phyloP scores from a whole-genome alignment of 2,888 invertebrate genomes.

The Phortica okadai region DNA sequence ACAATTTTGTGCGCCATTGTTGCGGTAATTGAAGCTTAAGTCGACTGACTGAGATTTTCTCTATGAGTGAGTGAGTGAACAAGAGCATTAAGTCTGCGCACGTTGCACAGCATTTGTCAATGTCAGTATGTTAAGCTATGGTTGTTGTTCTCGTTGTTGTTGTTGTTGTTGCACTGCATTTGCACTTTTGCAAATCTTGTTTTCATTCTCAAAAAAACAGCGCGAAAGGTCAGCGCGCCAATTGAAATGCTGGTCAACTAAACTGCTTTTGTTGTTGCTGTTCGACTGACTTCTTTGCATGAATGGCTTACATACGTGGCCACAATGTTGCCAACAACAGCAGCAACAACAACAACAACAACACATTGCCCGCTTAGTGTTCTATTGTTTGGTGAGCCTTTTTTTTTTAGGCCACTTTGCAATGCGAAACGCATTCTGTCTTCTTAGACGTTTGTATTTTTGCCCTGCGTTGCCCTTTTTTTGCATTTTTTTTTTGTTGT shows the following conservation, averaged over 20 bases:
- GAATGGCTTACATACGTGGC: not conserved
- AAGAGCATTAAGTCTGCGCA: conserved; percentile 52
- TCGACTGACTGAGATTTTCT: not conserved
- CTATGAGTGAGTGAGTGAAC: conserved; percentile 11
- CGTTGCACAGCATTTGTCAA: conserved; percentile 55
- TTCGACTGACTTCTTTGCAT: not conserved
- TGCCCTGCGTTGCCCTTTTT: not conserved
- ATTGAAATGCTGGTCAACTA: conserved; percentile 4
- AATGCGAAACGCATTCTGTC: conserved; percentile 5
- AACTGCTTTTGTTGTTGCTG: not conserved
- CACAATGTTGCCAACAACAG: too few species aligned
- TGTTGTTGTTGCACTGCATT: not conserved
- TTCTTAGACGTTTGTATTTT: not conserved
- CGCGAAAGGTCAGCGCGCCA: conserved; percentile 4
- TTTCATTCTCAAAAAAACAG: not conserved
- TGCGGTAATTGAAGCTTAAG: conserved; percentile 33
- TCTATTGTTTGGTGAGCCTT: not conserved
- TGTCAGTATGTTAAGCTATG: conserved; percentile 42
- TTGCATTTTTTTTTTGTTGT: not conserved
- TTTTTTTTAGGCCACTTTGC: not conserved
- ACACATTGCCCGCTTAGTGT: too few species aligned
- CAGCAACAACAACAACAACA: too few species aligned
- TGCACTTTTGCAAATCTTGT: conserved; percentile 3
- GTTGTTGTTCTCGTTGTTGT: not conserved
- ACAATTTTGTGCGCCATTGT: conserved; percentile 33